Base-by-base conservation (phyloP, 2,888 invertebrate genomes). In the Stegana nigrithorax region DNA sequence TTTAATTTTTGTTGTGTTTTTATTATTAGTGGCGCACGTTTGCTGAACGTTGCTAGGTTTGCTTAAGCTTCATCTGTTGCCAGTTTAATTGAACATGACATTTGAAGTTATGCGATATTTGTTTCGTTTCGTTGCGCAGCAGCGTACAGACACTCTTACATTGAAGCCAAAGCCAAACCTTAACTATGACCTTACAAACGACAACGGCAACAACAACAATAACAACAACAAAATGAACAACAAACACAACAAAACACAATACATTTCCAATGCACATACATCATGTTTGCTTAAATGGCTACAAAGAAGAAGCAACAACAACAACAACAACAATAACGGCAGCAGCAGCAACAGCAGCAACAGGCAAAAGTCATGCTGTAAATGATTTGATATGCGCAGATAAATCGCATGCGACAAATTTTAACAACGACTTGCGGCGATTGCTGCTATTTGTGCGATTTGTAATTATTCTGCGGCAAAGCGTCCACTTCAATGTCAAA, bases 61-160 rank as follows among this genome's bases (percentile, higher is more conserved):
- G n/a, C n/a, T n/a, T n/a, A n/a, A n/a, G n/a, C n/a, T n/a, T n/a
- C n/a, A n/a, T n/a, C n/a, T 5, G 25, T 23, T 47, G 47, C 47
- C 21, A 14, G 8, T 10, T 66, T 75, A 78, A 75, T 75, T 75
- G 71, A 72, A 75, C 78, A 75, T 75, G 74, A 73, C 76, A 75
- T 75, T 75, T 75, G 69, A 73, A 78, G 76, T 75, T 12, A 17
- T 47, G 8, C 23, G 12, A 47, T 47, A 47, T 23, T 23, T 47
- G 10, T 23, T 47, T n/a, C 25, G 47, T 12, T 47, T 10, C 47
- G 2, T 17, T n/a, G n/a, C n/a, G n/a, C n/a, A n/a, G n/a, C n/a
- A n/a, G n/a, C n/a, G n/a, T n/a, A n/a, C n/a, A n/a, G n/a, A n/a
- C n/a, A n/a, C n/a, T n/a, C n/a, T n/a, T n/a, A n/a, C n/a, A n/a